Conservation (phyloP, 2,888 invertebrate species). For the Malthinus seriepunctatus region DNA sequence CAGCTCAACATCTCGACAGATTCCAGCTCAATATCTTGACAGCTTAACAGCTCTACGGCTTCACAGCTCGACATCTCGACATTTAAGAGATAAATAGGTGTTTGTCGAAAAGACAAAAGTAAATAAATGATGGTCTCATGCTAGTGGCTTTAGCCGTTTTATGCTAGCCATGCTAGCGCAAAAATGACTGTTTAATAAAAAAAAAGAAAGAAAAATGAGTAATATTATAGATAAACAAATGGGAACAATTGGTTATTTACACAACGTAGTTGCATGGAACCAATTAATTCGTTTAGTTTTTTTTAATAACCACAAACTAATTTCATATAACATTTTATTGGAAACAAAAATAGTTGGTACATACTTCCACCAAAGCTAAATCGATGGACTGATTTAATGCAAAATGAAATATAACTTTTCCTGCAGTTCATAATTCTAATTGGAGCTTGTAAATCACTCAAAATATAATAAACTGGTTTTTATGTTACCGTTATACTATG, state of each 20-base stretch:
- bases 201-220: not conserved
- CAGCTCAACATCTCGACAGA: too few species aligned
- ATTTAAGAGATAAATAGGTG: too few species aligned
- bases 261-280: slow-evolving; percentile 9
- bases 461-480: not conserved
- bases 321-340: not conserved
- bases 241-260: slow-evolving; percentile 4
- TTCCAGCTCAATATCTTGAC: too few species aligned
- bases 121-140: too few species aligned
- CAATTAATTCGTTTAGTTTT: slow-evolving; percentile 6
- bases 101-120: too few species aligned
- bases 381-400: not conserved
- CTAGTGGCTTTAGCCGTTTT: too few species aligned
- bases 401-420: slow-evolving; percentile 4
- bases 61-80: too few species aligned
- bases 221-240: slow-evolving; percentile 9
- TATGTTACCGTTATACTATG: too few species aligned
- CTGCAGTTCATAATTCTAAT: not conserved
- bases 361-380: not conserved
- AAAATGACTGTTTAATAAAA: too few species aligned
- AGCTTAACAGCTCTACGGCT: too few species aligned
- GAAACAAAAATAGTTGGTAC: slow-evolving; percentile 1
- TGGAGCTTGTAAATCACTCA: not conserved
- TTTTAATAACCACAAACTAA: slow-evolving; percentile 7
- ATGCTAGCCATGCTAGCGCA: too few species aligned